Percentiles rank a stretch among this genome's conserved stretches.
phyloP scores from a whole-genome alignment of 2,797 vertebrate species.

The Melopsittacus undulatus region DNA sequence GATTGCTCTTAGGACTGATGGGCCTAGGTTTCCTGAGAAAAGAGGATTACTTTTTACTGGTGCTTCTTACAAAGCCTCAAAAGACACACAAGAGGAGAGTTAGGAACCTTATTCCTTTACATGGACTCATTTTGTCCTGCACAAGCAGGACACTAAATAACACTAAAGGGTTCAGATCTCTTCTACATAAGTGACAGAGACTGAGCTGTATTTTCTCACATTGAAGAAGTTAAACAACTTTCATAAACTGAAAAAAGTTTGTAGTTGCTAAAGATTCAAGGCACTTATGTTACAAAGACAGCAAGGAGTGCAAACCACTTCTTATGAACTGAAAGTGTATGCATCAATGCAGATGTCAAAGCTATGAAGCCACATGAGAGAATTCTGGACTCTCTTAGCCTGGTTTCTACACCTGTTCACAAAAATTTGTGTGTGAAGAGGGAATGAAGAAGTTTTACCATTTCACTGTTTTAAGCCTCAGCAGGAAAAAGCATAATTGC shows the following conservation, averaged over 20 bases:
- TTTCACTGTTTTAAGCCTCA: neutral
- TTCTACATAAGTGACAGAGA: neutral
- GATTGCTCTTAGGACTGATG: neutral
- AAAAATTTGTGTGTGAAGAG: neutral
- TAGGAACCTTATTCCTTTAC: neutral
- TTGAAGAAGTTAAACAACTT: neutral
- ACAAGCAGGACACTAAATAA: accelerated
- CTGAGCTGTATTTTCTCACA: neutral
- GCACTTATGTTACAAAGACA: neutral
- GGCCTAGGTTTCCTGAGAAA: neutral
- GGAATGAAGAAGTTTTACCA: neutral
- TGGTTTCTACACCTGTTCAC: neutral
- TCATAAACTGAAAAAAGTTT: neutral
- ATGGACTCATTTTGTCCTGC: neutral
- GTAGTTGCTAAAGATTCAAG: neutral
- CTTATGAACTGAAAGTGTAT: neutral
- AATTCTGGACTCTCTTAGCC: neutral
- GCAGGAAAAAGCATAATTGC: neutral
- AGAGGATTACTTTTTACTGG: neutral
- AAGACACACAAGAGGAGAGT: neutral
- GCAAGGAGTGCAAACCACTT: neutral
- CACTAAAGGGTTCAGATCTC: neutral
- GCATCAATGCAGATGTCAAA: neutral
- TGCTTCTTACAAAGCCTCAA: neutral
- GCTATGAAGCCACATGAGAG: neutral